phyloP scores from a whole-genome alignment of 2,797 vertebrate genomes.

The Micrastur ruficollis region DNA sequence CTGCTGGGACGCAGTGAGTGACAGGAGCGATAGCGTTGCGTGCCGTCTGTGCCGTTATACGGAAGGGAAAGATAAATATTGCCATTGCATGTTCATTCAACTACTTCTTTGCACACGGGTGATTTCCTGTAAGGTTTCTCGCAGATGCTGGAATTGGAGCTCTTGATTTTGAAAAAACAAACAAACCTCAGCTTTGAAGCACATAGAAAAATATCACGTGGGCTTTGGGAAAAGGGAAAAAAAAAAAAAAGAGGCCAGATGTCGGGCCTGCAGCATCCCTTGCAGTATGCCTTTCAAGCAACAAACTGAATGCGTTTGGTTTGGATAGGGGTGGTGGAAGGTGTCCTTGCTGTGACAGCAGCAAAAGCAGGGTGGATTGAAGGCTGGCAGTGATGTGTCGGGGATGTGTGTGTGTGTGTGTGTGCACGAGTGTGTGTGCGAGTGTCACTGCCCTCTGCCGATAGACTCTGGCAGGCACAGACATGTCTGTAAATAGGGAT shows the following conservation, averaged over 20 bases:
- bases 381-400: background rate
- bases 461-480: background rate
- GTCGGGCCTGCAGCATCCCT: background rate
- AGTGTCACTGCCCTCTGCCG: constrained; percentile 55
- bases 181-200: constrained; percentile 35
- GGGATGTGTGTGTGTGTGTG: background rate
- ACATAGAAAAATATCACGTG: background rate
- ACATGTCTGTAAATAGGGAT: accelerated
- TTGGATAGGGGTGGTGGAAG: background rate
- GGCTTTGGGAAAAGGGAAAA: background rate
- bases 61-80: constrained; percentile 17
- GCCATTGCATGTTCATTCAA: background rate
- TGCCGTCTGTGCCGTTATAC: background rate
- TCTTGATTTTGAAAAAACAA: constrained; percentile 29
- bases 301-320: accelerated
- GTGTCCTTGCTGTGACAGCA: background rate
- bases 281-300: background rate
- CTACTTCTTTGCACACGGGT: background rate
- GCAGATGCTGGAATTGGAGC: constrained; percentile 16
- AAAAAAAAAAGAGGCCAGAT: background rate
- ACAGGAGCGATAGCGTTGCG: background rate
- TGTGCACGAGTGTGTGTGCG: background rate
- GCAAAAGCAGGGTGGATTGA: background rate
- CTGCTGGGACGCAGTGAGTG: background rate
- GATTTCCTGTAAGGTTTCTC: constrained; percentile 11